Base-by-base conservation (phyloP, 2,797 vertebrate species). In the Aulostomus chinensis region DNA sequence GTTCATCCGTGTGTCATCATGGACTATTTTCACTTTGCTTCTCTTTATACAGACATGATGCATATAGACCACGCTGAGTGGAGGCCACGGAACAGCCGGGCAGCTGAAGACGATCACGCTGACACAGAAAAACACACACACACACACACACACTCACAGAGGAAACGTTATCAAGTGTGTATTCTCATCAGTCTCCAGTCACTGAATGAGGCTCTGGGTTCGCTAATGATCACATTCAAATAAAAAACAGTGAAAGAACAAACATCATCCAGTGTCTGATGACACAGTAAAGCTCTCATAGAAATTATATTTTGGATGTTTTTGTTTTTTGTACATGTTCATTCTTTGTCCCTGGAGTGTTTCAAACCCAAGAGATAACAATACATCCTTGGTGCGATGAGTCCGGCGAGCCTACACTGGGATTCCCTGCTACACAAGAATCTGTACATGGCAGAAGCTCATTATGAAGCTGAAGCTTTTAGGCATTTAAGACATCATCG, bases 391-490 rank as follows among this genome's bases (percentile, higher is more conserved):
- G 50, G 22, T 53, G 64, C 28, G 60, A 64, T 49, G 66, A 68
- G 16, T 65, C 76, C 42, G 64, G 68, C 61, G 78, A 83, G 76
- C 58, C 62, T 62, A 80, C 66, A 83, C 28, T 40, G 65, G 0
- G 33, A 76, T 73, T 77, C 62, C 63, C 60, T 55, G 24, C 70
- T 76, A 78, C 47, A 59, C 32, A 49, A 69, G 49, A 79, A 72
- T 41, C 48, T 50, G 49, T 48, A 81, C 63, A 76, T 26, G 63
- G 74, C 69, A 76, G 65, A 78, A 72, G 71, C 53, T 77, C 0
- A 4, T 73, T 66, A 58, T 65, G 83, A 87, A 88, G 81, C 85
- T 80, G 73, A 82, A 88, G 75, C n/a, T 79, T 73, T 81, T 58
- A 73, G 67, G 63, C 71, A 54, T 68, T 80, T 78, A 84, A 76